Conservation (phyloP, 2,113 vertebrate genomes). For the Ranitomeya imitator region DNA sequence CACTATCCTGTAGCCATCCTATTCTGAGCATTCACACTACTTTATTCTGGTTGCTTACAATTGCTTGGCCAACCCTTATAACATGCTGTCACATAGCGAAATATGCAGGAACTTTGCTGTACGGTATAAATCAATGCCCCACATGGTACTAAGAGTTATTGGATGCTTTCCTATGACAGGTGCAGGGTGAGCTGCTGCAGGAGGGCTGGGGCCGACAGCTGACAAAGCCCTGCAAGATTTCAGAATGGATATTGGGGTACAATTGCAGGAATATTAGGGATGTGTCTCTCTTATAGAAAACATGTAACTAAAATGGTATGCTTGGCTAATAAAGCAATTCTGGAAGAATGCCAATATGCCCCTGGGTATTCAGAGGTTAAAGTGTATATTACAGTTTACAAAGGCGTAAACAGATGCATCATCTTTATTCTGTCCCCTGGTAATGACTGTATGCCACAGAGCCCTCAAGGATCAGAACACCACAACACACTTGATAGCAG, state of each 20-base stretch:
- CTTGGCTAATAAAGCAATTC: slow-evolving; percentile 23
- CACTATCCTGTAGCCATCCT: no score
- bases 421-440: slow-evolving; percentile 43
- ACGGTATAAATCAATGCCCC: not conserved
- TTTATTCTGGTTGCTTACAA: not conserved
- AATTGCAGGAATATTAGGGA: slow-evolving; percentile 19
- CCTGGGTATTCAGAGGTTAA: slow-evolving; percentile 38
- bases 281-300: not conserved
- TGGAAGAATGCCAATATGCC: slow-evolving; percentile 36
- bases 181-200: not conserved
- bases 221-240: not conserved
- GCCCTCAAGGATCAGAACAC: slow-evolving; percentile 37
- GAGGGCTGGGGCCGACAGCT: not conserved
- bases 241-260: not conserved
- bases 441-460: slow-evolving; percentile 23
- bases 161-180: not conserved
- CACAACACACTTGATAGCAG: slow-evolving; percentile 14
- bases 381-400: slow-evolving; percentile 39
- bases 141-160: not conserved
- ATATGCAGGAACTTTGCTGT: not conserved
- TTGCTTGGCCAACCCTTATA: not conserved
- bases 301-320: slow-evolving; percentile 14
- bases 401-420: slow-evolving; percentile 51
- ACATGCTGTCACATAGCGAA: not conserved
- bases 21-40: not conserved